Conservation (phyloP, 2,113 vertebrate genomes). For the Saccopteryx leptura region DNA sequence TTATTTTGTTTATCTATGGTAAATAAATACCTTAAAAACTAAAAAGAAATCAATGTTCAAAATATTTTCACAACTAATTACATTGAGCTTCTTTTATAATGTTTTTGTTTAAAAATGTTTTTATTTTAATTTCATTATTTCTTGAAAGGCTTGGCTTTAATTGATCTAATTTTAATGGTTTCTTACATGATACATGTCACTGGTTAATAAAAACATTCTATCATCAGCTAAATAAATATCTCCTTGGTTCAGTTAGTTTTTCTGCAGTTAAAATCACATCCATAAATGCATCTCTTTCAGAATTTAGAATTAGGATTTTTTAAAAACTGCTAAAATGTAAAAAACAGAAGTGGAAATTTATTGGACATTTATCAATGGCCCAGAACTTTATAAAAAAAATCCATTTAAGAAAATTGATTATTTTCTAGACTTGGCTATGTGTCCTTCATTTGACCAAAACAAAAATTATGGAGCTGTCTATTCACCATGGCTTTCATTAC, state of each 20-base stretch:
- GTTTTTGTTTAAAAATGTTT: conserved; percentile 85
- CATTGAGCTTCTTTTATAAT: conserved; percentile 75
- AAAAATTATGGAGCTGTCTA: not conserved
- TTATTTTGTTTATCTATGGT: conserved; percentile 62
- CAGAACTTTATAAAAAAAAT: not conserved
- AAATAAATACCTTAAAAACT: conserved; percentile 75
- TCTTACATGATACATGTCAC: conserved; percentile 85
- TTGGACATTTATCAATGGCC: conserved; percentile 18
- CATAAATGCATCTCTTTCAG: conserved; percentile 17
- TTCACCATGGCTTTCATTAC: not conserved
- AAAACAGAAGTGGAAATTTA: conserved; percentile 8
- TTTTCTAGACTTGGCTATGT: not conserved
- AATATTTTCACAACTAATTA: conserved; percentile 81
- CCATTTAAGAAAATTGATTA: not conserved
- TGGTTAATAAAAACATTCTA: conserved; percentile 86
- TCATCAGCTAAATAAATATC: conserved; percentile 83
- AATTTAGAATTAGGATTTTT: conserved; percentile 37
- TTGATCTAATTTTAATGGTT: conserved; percentile 86
- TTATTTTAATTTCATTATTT: conserved; percentile 85
- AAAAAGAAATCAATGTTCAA: conserved; percentile 76
- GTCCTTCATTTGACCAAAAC: not conserved
- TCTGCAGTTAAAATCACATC: conserved; percentile 55
- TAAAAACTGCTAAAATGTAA: not conserved
- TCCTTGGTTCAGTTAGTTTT: conserved; percentile 73
- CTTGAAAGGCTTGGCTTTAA: conserved; percentile 86